A percentile compares a stretch with the other conserved stretches of the same genome.
phyloP scores from a whole-genome alignment of 2,888 invertebrate genomes.

The Venusia cambrica region DNA sequence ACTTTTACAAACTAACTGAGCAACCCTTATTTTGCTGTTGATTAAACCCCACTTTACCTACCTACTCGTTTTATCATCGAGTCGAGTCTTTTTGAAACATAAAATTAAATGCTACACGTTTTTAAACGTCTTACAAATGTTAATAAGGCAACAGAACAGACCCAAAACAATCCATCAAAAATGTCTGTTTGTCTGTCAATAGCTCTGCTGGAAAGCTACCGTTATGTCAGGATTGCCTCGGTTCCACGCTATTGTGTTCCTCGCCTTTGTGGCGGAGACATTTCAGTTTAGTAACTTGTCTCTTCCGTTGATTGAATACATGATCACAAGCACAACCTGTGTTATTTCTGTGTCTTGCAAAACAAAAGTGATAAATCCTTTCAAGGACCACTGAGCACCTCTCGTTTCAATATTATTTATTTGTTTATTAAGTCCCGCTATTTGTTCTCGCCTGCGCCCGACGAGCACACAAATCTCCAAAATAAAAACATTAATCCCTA shows the following conservation, averaged over 20 bases:
- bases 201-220: constrained; percentile 30
- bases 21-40: no score
- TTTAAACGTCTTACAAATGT: constrained; percentile 8
- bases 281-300: constrained; percentile 8
- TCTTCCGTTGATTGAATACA: constrained; percentile 9
- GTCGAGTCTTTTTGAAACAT: no score
- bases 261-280: constrained; percentile 10
- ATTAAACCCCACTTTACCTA: no score
- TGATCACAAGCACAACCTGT: no score
- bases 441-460: constrained; percentile 39
- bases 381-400: constrained; percentile 4
- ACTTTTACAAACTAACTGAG: no score
- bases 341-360: no score
- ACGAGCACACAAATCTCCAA: constrained; percentile 57
- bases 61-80: no score
- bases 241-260: constrained; percentile 9
- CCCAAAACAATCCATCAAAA: constrained; percentile 44
- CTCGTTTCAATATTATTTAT: constrained; percentile 35
- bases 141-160: constrained; percentile 20
- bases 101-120: constrained; percentile 5
- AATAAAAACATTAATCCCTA: constrained; percentile 65
- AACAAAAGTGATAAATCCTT: constrained; percentile 3
- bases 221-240: constrained; percentile 22
- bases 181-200: constrained; percentile 35
- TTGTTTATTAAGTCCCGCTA: constrained; percentile 41